phyloP scores from a whole-genome alignment of 2,797 vertebrate species.

The Euphonia xanthogaster region DNA sequence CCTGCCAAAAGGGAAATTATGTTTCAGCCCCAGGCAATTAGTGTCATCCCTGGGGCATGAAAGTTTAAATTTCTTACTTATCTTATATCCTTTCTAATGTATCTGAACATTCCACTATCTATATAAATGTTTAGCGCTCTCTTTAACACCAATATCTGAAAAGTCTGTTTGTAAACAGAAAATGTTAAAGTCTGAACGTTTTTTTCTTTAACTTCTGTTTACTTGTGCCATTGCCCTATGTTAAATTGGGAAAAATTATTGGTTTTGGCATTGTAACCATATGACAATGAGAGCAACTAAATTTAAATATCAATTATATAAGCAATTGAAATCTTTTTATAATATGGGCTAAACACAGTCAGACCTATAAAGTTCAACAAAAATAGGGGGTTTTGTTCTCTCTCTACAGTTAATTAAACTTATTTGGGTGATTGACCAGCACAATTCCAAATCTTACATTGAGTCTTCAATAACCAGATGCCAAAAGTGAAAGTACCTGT shows the following conservation, averaged over 20 bases:
- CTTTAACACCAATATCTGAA: neutral
- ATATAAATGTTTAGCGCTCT: neutral
- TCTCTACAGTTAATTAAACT: neutral
- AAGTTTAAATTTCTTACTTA: slow-evolving; percentile 1
- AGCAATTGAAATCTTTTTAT: neutral
- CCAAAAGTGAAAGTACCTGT: neutral
- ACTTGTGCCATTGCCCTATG: neutral
- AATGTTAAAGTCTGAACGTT: neutral
- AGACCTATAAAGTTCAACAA: neutral
- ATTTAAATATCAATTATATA: neutral
- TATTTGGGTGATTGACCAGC: neutral
- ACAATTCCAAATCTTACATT: neutral
- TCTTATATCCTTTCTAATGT: neutral
- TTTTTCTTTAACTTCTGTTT: neutral
- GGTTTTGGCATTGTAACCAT: neutral
- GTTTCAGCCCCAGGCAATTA: neutral
- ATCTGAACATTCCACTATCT: neutral
- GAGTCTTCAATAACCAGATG: neutral
- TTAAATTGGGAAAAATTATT: neutral
- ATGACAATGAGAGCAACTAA: neutral
- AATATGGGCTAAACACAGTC: neutral
- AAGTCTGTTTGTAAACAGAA: neutral
- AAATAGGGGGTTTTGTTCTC: neutral
- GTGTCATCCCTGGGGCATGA: neutral
- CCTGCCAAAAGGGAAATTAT: neutral